Evolutionary conservation across 2,797 vertebrate genomes (phyloP), one percentile per base, ranked within the genome.

Genomic region (Crocidura indochinensis): DNA sequence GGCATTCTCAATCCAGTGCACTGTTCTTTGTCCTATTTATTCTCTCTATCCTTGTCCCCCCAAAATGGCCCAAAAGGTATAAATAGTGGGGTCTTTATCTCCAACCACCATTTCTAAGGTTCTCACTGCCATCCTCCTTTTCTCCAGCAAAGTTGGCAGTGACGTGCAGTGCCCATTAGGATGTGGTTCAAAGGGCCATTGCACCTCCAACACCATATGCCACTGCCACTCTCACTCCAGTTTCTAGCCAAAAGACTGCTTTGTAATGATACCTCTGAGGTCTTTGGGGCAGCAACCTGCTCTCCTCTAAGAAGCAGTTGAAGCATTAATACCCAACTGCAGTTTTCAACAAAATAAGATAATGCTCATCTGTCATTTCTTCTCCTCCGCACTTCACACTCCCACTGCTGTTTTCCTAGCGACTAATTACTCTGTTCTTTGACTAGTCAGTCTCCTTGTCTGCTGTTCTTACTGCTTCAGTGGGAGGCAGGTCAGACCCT

Each of bases 371-470:
- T 94, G 69, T 92, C 84, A 27, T 62, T 86, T 86, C 53, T n/a
- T 83, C 56, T 94, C 79, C 91, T 91, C 81, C 10, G 0, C 75
- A 72, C 86, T 89, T 90, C 62, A 77, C 88, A 89, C 90, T 84
- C 94, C 92, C 81, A 93, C 92, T 79, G 72, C 84, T 93, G 60
- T 92, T 93, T 95, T 89, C 91, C 88, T 84, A 64, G 75, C 81
- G 84, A 62, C 88, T 94, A 80, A 94, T 91, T 51, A 74, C 86
- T 84, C 76, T 69, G 65, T 71, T 93, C 93, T 90, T 29, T 90
- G 88, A 95, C 76, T 29, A 87, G 78, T 90, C 91, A 31, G 73
- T 92, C 72, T 77, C 68, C 44, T 26, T 78, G 84, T 80, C 88
- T 91, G 22, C 64, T 31, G 11, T 73, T 31, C 26, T 31, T n/a